phyloP scores from a whole-genome alignment of 2,888 invertebrate species.

The Thysanoteuthis rhombus region DNA sequence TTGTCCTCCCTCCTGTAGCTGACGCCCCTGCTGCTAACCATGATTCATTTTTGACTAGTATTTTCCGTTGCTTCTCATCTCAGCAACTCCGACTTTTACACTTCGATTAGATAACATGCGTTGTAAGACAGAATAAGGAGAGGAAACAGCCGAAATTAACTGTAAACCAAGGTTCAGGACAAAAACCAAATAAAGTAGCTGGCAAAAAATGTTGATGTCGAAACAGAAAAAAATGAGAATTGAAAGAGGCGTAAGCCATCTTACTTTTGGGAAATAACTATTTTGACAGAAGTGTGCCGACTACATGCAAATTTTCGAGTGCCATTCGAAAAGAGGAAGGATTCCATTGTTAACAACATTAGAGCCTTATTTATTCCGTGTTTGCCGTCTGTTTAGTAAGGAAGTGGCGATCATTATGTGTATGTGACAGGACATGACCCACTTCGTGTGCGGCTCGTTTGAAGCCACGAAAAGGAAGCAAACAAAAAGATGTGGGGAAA shows the following conservation, averaged over 20 bases:
- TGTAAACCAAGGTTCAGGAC: background rate
- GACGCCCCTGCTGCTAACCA: no score
- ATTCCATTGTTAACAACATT: background rate
- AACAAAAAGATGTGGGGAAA: background rate
- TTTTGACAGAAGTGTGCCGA: background rate
- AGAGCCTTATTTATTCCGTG: background rate
- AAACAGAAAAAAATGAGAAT: background rate
- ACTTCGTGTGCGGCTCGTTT: background rate
- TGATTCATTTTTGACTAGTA: no score
- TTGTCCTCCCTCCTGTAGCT: no score
- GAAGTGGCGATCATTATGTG: background rate
- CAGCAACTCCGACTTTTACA: background rate
- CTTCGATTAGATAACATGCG: background rate
- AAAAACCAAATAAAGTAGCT: background rate
- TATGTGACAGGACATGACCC: slow-evolving; percentile 12
- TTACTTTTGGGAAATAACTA: background rate
- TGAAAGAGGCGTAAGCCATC: background rate
- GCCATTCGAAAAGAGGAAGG: background rate
- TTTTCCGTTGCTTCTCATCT: no score
- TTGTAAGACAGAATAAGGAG: background rate
- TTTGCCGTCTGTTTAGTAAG: background rate
- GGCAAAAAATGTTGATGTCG: background rate
- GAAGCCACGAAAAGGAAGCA: background rate
- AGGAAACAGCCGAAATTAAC: background rate
- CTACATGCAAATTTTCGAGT: background rate